These are phyloP conservation scores for Myotis yumanensis DNA, from an alignment of 2,113 vertebrate genomes.

Conservation along the genomic window DNA sequence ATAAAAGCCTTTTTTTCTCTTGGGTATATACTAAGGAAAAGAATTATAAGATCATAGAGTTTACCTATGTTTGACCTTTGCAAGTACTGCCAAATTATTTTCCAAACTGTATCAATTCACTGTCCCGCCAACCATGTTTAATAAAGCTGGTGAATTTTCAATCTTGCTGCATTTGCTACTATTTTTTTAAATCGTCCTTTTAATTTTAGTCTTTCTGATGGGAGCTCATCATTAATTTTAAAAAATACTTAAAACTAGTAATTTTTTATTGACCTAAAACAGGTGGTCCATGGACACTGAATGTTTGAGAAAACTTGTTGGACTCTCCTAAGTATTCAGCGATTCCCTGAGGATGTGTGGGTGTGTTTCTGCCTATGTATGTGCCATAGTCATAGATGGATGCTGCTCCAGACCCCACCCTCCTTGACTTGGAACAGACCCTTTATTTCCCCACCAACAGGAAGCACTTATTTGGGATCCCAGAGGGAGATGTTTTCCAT, in stretches of 20 bases:
- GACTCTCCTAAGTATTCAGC: conserved; percentile 9
- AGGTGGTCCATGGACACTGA: conserved; percentile 3
- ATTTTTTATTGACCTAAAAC: conserved; percentile 50
- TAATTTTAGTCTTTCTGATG: not conserved
- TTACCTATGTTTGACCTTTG: not conserved
- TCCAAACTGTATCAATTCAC: not conserved
- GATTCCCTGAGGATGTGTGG: conserved; percentile 14
- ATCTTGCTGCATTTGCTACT: not conserved
- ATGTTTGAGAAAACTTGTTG: not conserved
- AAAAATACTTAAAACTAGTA: not conserved
- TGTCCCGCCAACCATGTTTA: not conserved
- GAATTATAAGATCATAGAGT: not conserved
- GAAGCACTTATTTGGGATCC: conserved; percentile 66
- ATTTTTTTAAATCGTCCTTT: not conserved
- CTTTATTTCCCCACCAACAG: conserved; percentile 54
- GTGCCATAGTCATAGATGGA: not conserved
- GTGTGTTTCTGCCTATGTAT: conserved; percentile 13
- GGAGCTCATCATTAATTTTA: not conserved
- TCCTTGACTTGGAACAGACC: conserved; percentile 41
- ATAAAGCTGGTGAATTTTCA: not conserved
- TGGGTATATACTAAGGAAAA: not conserved
- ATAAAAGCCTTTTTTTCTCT: not conserved
- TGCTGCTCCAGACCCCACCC: conserved; percentile 32
- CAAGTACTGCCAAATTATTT: not conserved
- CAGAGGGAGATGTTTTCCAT: conserved; percentile 64